Percentiles rank a stretch among this genome's conserved stretches.
phyloP scores from a whole-genome alignment of 2,113 vertebrate species.

The Zootoca vivipara region DNA sequence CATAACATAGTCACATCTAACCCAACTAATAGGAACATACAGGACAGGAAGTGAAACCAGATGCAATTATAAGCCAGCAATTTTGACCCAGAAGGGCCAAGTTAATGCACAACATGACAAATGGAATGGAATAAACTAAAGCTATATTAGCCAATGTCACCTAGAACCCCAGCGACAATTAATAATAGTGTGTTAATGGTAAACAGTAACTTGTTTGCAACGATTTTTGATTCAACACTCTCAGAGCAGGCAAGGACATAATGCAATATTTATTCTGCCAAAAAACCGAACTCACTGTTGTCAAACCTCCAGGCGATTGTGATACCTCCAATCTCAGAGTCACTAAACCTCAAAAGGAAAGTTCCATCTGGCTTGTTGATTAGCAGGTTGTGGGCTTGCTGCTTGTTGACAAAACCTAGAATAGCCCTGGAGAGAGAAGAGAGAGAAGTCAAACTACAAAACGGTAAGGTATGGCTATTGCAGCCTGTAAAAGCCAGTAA shows the following conservation, averaged over 20 bases:
- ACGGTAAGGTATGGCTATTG: neutral
- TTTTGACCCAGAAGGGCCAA: neutral
- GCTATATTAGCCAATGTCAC: neutral
- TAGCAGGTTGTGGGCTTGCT: constrained; percentile 96
- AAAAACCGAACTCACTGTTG: constrained; percentile 69
- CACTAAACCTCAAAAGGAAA: constrained; percentile 95
- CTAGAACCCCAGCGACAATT: neutral
- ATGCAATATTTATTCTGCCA: neutral
- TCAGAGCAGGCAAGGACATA: neutral
- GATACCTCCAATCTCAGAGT: constrained; percentile 97
- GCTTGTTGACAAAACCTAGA: constrained; percentile 97
- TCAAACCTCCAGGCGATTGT: constrained; percentile 94
- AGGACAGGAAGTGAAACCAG: neutral
- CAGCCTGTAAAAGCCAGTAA: neutral
- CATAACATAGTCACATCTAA: neutral
- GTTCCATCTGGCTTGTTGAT: constrained; percentile 98
- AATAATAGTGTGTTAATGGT: neutral
- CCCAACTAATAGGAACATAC: neutral
- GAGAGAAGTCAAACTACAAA: neutral
- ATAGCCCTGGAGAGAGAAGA: constrained; percentile 83
- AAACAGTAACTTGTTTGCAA: neutral
- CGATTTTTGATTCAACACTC: neutral
- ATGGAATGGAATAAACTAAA: neutral
- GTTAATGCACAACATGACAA: neutral
- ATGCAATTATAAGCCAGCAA: neutral